Base-by-base conservation (phyloP, 2,888 invertebrate species). In the Yponomeuta malinellus region DNA sequence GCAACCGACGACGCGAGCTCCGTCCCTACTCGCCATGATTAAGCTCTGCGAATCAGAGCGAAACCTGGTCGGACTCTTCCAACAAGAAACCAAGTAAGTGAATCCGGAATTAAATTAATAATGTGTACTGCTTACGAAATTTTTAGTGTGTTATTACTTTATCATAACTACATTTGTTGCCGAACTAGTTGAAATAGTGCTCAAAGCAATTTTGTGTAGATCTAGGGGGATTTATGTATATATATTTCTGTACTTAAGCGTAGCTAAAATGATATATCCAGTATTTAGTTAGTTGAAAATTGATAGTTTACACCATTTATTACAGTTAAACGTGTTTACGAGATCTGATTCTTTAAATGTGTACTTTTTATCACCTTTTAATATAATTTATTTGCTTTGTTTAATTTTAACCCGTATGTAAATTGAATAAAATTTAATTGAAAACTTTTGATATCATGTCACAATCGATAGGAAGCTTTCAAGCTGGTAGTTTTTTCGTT, bases 391-490 rank as follows among this genome's bases (percentile, higher is more conserved):
- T 79, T 76, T 74, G 78, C 77, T 76, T 71, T 37, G 71, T 48
- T 29, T 73, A 71, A 72, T 72, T 71, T 71, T 52, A 31, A 70
- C 69, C 71, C 72, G 65, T 72, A 72, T 69, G 67, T 69, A 64
- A 72, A 71, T 63, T 29, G 15, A 89, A 89, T 89, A 89, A 88
- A 90, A 80, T 75, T 80, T 81, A 84, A 81, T 79, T 75, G 69
- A 69, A 73, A 73, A 64, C 64, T 74, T 71, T 69, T 71, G 73
- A 71, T 64, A 52, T 69, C 29, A 74, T 75, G 82, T 90, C 91
- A 91, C 91, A 91, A 91, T 91, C 91, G 84, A 74, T 86, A 85
- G 81, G 87, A 88, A 89, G 91, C 90, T 91, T 92, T 92, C 91
- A 90, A 83, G 85, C 64, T 74, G 72, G 70, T 67, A 64, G 12